Evolutionary conservation across 2,888 invertebrate species (phyloP), one percentile per base, ranked within the genome.

Genomic region (Agapostemon virescens): DNA sequence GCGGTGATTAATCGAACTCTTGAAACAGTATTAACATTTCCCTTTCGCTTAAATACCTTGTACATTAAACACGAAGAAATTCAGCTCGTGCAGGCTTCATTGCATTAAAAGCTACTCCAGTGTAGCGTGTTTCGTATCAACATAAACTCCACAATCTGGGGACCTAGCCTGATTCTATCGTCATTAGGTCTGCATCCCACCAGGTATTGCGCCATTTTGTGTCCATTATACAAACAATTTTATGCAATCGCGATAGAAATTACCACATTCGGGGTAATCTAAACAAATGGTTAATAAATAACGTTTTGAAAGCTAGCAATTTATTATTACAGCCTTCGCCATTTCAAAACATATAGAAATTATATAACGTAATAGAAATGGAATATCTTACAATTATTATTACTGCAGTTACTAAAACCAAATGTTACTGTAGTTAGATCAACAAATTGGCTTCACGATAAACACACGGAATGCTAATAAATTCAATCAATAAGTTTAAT

Each of bases 221-320:
- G 26, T 15, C 15, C 55, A 55, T 55, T 55, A 55, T 23, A 55
- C 55, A 17, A 55, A 26, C 55, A 55, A 55, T 55, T 55, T 55
- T 55, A 55, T 55, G 55, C 55, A 26, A 55, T 55, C 26, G 15
- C 52, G 52, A 55, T 55, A 15, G 52, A 55, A 55, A 55, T 55
- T 26, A 55, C 26, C 52, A 26, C 23, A 2, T 55, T 55, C 26
- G 1, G 23, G 55, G 2, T 23, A 26, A 55, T 55, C 23, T 55
- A 55, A 55, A 55, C 26, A 55, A 55, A 55, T 55, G 15, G 55
- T 15, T 55, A 55, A 26, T 26, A 26, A 26, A 26, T 26, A 1
- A 5, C 26, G 15, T 15, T 55, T 15, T 26, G 55, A 55, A 15
- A 5, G 55, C 15, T 1, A 23, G 4, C 23, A 6, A 17, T 17